A percentile compares a stretch with the other conserved stretches of the same genome.
These are phyloP conservation scores for Oscheius sp. DNA, from an alignment of 1,140 invertebrate genomes.

Conservation along the genomic window DNA sequence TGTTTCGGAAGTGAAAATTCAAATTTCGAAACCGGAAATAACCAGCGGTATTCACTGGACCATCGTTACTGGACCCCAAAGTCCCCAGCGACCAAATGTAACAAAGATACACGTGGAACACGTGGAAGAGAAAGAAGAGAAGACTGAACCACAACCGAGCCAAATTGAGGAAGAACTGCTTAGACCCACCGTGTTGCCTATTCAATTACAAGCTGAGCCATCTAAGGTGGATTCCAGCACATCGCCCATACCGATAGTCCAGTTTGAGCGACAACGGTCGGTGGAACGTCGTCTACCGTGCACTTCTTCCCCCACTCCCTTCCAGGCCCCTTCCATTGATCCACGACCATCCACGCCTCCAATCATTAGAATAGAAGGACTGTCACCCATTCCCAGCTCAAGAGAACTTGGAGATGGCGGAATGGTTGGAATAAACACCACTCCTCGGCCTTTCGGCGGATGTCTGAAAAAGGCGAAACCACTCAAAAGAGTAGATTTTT, in stretches of 20 bases:
- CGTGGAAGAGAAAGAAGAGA: not conserved
- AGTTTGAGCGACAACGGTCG: constrained; percentile 7
- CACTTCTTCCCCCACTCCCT: not conserved
- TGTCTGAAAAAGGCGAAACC: constrained; percentile 7
- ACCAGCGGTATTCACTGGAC: constrained; percentile 31
- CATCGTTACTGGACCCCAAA: constrained; percentile 7
- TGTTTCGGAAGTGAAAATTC: not conserved
- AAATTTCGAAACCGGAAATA: constrained; percentile 23
- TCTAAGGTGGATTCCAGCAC: constrained; percentile 22
- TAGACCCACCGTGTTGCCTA: not conserved
- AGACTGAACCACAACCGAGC: not conserved
- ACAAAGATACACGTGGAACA: not conserved
- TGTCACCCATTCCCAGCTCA: not conserved
- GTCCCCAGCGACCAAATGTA: not conserved
- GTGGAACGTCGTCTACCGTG: not conserved
- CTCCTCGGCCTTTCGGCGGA: not conserved
- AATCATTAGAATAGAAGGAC: not conserved
- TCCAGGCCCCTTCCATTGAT: not conserved
- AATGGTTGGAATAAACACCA: not conserved
- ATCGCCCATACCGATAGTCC: constrained; percentile 20
- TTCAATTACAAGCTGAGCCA: not conserved
- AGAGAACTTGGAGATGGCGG: not conserved
- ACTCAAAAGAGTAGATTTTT: constrained; percentile 34
- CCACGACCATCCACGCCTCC: not conserved
- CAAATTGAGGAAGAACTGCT: not conserved